Evolutionary conservation across 2,113 vertebrate genomes (phyloP).

Genomic region (Murina feae): DNA sequence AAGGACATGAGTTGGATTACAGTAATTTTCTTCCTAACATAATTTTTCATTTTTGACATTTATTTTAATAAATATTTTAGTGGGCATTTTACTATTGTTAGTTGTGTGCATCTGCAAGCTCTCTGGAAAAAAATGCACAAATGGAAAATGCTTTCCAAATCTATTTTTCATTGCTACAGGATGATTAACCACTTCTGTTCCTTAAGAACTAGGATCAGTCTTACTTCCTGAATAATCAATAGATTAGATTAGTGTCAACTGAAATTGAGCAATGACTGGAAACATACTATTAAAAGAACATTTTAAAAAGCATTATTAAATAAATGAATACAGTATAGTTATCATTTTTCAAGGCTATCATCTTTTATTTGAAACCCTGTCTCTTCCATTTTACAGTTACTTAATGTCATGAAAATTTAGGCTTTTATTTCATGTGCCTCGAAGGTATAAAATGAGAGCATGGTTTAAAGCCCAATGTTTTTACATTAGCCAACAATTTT

Average conservation of each 20-base stretch:
- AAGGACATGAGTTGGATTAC: neutral
- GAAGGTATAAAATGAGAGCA: neutral
- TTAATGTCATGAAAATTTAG: neutral
- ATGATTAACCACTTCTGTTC: neutral
- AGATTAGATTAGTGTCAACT: neutral
- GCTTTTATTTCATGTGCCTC: neutral
- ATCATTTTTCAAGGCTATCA: neutral
- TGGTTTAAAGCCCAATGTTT: neutral
- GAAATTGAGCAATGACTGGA: neutral
- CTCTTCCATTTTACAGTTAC: neutral
- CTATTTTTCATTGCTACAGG: neutral
- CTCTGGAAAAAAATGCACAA: neutral
- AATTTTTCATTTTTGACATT: neutral
- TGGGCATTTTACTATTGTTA: neutral
- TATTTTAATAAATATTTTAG: neutral
- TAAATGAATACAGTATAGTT: neutral
- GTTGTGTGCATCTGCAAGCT: neutral
- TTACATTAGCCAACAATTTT: neutral
- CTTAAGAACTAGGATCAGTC: neutral
- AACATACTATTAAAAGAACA: conserved; percentile 1
- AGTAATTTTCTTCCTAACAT: neutral
- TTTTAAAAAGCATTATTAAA: conserved; percentile 20
- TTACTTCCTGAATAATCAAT: neutral
- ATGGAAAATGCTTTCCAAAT: neutral
- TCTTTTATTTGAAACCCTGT: conserved; percentile 5